Evolutionary conservation across 2,797 vertebrate species (phyloP).

Genomic region (Choloepus didactylus): DNA sequence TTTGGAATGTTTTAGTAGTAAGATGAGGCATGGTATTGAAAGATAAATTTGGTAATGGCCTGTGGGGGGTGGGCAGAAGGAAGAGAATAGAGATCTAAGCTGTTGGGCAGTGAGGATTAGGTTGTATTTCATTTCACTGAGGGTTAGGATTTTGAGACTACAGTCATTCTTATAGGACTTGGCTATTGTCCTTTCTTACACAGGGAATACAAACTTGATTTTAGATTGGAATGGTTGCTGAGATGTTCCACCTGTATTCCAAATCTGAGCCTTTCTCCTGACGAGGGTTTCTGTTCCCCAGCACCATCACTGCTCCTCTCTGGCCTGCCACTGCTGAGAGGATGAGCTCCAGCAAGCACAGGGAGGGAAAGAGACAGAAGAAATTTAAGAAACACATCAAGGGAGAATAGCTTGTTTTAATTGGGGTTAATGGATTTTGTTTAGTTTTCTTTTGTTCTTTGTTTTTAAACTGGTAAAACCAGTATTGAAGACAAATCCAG

Average conservation of each 20-base stretch:
- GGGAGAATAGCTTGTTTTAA: neutral
- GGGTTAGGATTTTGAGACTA: neutral
- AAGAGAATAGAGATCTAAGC: neutral
- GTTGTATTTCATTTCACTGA: neutral
- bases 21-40: neutral
- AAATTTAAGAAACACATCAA: neutral
- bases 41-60: neutral
- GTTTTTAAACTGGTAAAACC: neutral
- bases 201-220: neutral
- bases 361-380: neutral
- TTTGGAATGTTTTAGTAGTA: neutral
- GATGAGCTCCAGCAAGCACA: neutral
- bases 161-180: neutral
- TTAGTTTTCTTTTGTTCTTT: slow-evolving; percentile 35
- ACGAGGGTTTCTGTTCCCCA: neutral
- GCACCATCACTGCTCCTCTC: neutral
- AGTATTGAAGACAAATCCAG: neutral
- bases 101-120: neutral
- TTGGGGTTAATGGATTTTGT: neutral
- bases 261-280: neutral
- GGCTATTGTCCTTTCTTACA: neutral
- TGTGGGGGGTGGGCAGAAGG: neutral
- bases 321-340: slow-evolving; percentile 16
- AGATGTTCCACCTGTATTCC: neutral
- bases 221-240: neutral